phyloP scores from a whole-genome alignment of 2,113 vertebrate species.

The Anguilla rostrata region DNA sequence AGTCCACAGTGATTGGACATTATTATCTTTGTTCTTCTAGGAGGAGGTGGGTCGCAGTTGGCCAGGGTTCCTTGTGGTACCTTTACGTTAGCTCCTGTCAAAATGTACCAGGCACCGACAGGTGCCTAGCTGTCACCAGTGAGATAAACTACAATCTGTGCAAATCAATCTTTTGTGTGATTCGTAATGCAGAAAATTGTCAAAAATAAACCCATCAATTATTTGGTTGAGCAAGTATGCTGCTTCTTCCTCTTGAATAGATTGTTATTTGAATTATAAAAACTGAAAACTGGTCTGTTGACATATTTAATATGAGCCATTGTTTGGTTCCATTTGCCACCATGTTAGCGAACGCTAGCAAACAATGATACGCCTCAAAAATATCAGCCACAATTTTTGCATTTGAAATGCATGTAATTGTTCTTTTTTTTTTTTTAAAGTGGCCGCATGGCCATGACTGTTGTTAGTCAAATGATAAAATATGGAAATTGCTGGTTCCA shows the following conservation, averaged over 20 bases:
- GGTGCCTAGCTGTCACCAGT: background rate
- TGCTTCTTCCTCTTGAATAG: background rate
- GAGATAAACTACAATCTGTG: background rate
- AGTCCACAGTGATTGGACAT: background rate
- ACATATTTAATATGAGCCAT: background rate
- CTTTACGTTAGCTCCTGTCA: background rate
- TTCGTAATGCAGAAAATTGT: background rate
- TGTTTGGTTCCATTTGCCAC: background rate
- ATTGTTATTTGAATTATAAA: background rate
- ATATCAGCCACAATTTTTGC: background rate
- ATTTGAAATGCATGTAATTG: background rate
- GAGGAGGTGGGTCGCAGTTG: background rate
- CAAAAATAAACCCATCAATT: background rate
- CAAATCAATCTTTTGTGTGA: background rate
- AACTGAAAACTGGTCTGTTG: background rate
- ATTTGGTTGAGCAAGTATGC: background rate
- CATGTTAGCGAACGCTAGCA: background rate
- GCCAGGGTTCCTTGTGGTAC: too few relatives aligned
- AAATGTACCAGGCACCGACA: background rate
- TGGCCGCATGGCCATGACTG: background rate
- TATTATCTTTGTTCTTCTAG: background rate
- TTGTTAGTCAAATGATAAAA: constrained; percentile 2
- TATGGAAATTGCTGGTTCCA: constrained; percentile 3
- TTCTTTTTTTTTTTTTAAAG: background rate
- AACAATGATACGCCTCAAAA: background rate